These are phyloP conservation scores for Ctenodactylus gundi DNA, from an alignment of 2,113 vertebrate species.

Conservation along the genomic window DNA sequence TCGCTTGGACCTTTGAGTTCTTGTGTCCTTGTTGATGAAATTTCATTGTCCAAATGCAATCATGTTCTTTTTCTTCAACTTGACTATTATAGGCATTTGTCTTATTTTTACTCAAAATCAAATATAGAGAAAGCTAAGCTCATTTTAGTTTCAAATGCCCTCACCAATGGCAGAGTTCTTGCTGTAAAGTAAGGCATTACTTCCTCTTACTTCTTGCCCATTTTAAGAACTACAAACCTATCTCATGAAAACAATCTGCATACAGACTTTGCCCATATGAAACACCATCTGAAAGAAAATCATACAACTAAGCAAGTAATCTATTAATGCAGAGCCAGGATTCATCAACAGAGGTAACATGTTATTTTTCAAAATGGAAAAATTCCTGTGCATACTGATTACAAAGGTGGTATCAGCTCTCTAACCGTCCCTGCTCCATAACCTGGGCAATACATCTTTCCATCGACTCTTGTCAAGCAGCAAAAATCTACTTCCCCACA, in stretches of 20 bases:
- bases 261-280: neutral
- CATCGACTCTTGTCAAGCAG: neutral
- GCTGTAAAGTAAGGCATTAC: neutral
- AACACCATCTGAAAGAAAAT: conserved; percentile 8
- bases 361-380: conserved; percentile 25
- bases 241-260: neutral
- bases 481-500: neutral
- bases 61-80: neutral
- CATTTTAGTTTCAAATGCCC: neutral
- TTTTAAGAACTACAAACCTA: neutral
- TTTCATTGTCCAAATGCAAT: neutral
- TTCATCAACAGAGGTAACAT: neutral
- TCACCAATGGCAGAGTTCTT: conserved; percentile 27
- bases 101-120: conserved; percentile 19
- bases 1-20: neutral
- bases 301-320: neutral
- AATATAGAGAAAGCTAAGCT: neutral
- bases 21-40: neutral
- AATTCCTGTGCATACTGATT: neutral
- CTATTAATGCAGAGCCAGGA: neutral
- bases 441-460: neutral
- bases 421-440: neutral
- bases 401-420: neutral
- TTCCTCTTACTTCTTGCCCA: neutral
- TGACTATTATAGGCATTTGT: neutral